Evolutionary conservation across 2,888 invertebrate species (phyloP), one percentile per base, ranked within the genome.

Genomic region (Thumatha senex): DNA sequence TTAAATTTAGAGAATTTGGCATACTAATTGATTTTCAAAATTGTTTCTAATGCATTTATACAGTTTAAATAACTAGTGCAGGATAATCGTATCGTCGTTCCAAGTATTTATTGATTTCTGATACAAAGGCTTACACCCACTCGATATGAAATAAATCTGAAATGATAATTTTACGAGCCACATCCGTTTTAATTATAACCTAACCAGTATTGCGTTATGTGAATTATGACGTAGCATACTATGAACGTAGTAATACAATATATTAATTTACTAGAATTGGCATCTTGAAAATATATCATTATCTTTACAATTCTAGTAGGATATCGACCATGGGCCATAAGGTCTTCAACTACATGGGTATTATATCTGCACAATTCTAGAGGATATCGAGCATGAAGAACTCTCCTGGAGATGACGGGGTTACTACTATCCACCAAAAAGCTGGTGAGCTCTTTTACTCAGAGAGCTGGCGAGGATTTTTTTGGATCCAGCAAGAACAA

Each of bases 131-230:
- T 72, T 67, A 78, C 84, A 74, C 85, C 86, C 80, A 87, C 81
- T 61, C 42, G 50, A 54, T 48, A 61, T 58, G 46, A 64, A 61
- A 84, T 86, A 83, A 85, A 83, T 84, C 81, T 81, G 72, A 76
- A 78, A 81, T 80, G 62, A 77, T 84, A 80, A 83, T 81, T 79
- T 80, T 78, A 81, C 68, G 67, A 76, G 72, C 78, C 55, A 84
- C 79, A 89, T 89, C 89, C 89, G 89, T 86, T 87, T 88, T 80
- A 76, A 88, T 87, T 82, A 84, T 63, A 65, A 61, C 48, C 68
- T 67, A 70, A 65, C 68, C 71, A 72, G 67, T 33, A 53, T 48
- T 73, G 62, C 40, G 53, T 61, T 68, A 60, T 64, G 40, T 64
- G 43, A 57, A 29, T 48, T 53, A 54, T 48, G 49, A 56, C 45